Evolutionary conservation across 2,797 vertebrate species (phyloP).

Genomic region (Phalloptychus januarius): DNA sequence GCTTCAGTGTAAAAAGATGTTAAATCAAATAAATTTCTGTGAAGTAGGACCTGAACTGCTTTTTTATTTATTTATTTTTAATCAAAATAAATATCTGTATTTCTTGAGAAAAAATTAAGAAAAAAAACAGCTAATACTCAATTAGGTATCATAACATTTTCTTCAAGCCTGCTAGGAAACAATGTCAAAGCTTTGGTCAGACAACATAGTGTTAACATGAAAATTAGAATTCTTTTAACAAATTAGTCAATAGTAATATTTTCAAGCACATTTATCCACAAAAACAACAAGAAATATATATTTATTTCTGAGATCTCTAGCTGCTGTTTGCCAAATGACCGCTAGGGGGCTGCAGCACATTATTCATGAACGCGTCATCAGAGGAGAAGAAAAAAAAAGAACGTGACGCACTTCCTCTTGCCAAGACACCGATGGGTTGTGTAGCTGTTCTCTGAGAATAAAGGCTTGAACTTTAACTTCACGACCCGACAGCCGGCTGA

Average conservation of each 20-base stretch:
- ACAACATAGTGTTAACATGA: not conserved
- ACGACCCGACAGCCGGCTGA: too few relatives aligned
- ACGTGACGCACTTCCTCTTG: slow-evolving; percentile 55
- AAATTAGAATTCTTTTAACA: not conserved
- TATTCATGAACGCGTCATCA: rapidly evolving
- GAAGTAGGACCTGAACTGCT: not conserved
- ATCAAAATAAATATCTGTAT: not conserved
- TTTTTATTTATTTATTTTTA: too few relatives aligned
- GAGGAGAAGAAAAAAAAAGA: not conserved
- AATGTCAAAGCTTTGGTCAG: not conserved
- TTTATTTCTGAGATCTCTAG: not conserved
- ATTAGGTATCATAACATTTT: not conserved
- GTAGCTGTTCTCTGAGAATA: slow-evolving; percentile 24
- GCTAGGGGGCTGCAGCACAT: slow-evolving; percentile 4
- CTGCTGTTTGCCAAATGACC: slow-evolving; percentile 7
- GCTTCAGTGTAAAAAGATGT: not conserved
- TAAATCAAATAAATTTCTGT: not conserved
- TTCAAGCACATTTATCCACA: not conserved
- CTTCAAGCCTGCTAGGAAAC: not conserved
- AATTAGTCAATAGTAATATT: not conserved
- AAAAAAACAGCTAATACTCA: too few relatives aligned
- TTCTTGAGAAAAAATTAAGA: too few relatives aligned
- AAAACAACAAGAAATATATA: too few relatives aligned
- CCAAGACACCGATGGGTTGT: not conserved
- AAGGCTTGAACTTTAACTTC: slow-evolving; percentile 5